Conservation (phyloP, 2,888 invertebrate species). For the Eupelmus urozonus region DNA sequence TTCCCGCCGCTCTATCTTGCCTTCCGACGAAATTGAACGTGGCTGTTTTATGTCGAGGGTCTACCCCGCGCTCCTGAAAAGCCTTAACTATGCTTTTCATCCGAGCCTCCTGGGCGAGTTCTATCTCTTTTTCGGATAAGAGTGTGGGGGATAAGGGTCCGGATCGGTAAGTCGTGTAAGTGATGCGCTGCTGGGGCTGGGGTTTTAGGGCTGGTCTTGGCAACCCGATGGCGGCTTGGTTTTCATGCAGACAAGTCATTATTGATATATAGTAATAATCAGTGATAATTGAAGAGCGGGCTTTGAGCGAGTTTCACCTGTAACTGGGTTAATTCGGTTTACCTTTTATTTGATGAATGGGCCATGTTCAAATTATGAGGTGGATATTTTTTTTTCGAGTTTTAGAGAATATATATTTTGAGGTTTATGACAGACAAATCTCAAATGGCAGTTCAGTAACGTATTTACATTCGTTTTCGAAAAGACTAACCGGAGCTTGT, state of each 20-base stretch:
- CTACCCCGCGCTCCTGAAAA: slow-evolving; percentile 10
- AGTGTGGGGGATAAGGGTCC: not conserved
- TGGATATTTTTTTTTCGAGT: no score
- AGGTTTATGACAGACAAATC: no score
- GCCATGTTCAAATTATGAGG: no score
- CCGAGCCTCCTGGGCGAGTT: not conserved
- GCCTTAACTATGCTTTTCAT: slow-evolving; percentile 56
- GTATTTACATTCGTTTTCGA: no score
- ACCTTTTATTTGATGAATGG: slow-evolving; percentile 23
- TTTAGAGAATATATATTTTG: no score
- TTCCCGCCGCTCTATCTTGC: slow-evolving; percentile 1
- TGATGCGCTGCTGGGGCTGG: not conserved
- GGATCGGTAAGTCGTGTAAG: not conserved
- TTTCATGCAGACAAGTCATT: slow-evolving; percentile 28
- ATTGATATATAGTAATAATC: slow-evolving; percentile 39
- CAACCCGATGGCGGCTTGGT: slow-evolving; percentile 3
- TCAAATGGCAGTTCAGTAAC: no score
- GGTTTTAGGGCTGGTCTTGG: not conserved
- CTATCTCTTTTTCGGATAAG: not conserved
- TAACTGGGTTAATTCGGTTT: slow-evolving; percentile 52
- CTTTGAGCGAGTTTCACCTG: slow-evolving; percentile 25
- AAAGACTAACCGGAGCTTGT: no score
- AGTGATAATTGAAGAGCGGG: slow-evolving; percentile 42
- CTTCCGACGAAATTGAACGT: slow-evolving; percentile 53
- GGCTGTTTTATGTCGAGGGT: slow-evolving; percentile 38